Percentiles rank a stretch among this genome's conserved stretches.
Evolutionary conservation across 2,113 vertebrate genomes (phyloP).

Genomic region (Misgurnus mizolepis): DNA sequence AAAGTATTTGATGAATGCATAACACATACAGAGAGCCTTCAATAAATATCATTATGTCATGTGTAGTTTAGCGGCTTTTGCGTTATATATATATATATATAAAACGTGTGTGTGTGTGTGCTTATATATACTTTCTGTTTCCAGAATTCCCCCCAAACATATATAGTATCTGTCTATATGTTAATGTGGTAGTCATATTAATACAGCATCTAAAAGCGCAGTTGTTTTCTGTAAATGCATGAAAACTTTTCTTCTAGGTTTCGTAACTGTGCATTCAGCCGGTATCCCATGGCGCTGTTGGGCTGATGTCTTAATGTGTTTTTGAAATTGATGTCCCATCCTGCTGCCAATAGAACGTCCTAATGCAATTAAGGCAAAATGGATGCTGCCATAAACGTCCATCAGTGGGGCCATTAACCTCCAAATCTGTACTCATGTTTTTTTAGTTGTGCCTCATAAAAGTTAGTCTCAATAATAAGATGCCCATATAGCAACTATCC

Average conservation of each 20-base stretch:
- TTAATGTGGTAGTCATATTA: not conserved
- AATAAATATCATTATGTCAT: too few relatives aligned
- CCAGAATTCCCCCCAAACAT: too few relatives aligned
- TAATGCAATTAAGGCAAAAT: conserved; percentile 36
- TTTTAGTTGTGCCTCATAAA: conserved; percentile 26
- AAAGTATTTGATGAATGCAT: too few relatives aligned
- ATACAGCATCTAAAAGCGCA: not conserved
- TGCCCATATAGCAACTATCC: not conserved
- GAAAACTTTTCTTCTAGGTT: not conserved
- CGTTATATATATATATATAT: too few relatives aligned
- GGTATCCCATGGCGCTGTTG: conserved; percentile 12
- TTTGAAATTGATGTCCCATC: conserved; percentile 2
- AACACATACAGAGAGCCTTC: too few relatives aligned
- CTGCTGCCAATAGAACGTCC: conserved; percentile 2
- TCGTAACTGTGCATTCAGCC: not conserved
- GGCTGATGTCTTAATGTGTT: not conserved
- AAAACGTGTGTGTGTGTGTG: too few relatives aligned
- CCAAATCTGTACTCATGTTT: conserved; percentile 16
- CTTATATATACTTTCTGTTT: too few relatives aligned
- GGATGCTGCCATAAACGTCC: conserved; percentile 35
- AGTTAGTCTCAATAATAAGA: not conserved
- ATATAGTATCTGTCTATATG: too few relatives aligned
- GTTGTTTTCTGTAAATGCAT: not conserved
- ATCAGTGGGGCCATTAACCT: conserved; percentile 25
- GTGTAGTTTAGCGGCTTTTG: too few relatives aligned